Evolutionary conservation across 1,140 invertebrate species (phyloP).

Genomic region (Amphibalanus amphitrite): DNA sequence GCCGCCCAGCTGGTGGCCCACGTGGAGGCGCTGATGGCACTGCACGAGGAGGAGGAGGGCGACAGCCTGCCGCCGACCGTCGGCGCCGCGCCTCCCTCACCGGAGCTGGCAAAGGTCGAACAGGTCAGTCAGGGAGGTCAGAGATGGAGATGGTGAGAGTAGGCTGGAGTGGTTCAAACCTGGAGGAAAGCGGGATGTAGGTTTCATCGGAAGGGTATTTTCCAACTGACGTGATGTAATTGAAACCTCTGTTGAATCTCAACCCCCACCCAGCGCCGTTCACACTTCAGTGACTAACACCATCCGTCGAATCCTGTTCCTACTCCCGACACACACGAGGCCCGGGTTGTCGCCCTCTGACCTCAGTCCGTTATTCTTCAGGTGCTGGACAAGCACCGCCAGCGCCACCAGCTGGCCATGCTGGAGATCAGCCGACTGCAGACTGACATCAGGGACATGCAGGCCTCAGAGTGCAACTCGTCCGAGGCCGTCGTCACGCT

Average conservation of each 20-base stretch:
- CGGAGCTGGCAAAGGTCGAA: not conserved
- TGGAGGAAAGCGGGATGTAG: too few relatives aligned
- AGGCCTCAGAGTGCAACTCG: constrained; percentile 22
- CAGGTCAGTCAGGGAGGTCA: not conserved
- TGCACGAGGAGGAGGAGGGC: constrained; percentile 18
- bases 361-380: too few relatives aligned
- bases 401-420: constrained; percentile 50
- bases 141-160: too few relatives aligned
- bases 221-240: too few relatives aligned
- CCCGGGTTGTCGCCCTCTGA: too few relatives aligned
- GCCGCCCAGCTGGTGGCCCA: constrained; percentile 58
- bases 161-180: too few relatives aligned
- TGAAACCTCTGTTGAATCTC: too few relatives aligned
- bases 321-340: too few relatives aligned
- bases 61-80: constrained; percentile 24
- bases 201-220: too few relatives aligned
- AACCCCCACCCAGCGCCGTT: too few relatives aligned
- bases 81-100: not conserved
- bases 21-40: constrained; percentile 50
- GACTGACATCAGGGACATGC: constrained; percentile 45
- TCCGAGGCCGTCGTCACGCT: not conserved
- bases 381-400: constrained; percentile 37
- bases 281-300: too few relatives aligned
- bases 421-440: constrained; percentile 51
- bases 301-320: too few relatives aligned